Percentiles rank a stretch among this genome's conserved stretches.
Evolutionary conservation across 2,113 vertebrate genomes (phyloP).

Genomic region (Oxyura jamaicensis): DNA sequence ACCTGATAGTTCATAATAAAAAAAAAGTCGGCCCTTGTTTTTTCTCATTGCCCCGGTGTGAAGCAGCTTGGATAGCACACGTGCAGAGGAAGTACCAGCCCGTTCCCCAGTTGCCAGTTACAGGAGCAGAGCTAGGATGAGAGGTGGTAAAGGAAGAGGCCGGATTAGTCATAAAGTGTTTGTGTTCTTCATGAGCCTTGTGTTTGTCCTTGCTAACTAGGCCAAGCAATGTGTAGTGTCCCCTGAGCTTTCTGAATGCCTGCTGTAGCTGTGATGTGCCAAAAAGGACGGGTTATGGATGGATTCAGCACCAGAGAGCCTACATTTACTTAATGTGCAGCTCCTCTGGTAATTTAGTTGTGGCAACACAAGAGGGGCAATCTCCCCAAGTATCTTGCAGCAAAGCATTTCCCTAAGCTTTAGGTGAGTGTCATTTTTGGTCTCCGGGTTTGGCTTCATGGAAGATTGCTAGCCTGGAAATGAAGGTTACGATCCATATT

Average conservation of each 20-base stretch:
- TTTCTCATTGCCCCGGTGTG: neutral
- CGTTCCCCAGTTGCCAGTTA: neutral
- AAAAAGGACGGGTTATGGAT: constrained; percentile 68
- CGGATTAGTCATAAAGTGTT: constrained; percentile 47
- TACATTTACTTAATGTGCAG: constrained; percentile 66
- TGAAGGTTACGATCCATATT: neutral
- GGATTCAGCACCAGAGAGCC: constrained; percentile 53
- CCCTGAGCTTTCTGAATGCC: constrained; percentile 41
- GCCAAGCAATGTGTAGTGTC: constrained; percentile 34
- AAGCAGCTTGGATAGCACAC: neutral
- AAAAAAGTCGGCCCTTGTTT: neutral
- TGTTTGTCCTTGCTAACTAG: constrained; percentile 71
- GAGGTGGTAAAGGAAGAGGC: constrained; percentile 5
- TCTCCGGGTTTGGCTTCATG: neutral
- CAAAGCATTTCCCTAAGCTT: constrained; percentile 1
- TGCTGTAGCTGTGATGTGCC: constrained; percentile 43
- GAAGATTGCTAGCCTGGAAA: neutral
- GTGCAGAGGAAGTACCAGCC: neutral
- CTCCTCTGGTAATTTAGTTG: constrained; percentile 45
- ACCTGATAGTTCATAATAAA: neutral
- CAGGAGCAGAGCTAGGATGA: neutral
- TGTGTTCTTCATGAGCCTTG: constrained; percentile 40
- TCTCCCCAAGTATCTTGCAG: constrained; percentile 5
- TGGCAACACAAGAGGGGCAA: constrained; percentile 26
- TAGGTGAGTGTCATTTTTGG: neutral